Evolutionary conservation across 2,113 vertebrate species (phyloP), one percentile per base, ranked within the genome.

Genomic region (Dipodomys ordii): DNA sequence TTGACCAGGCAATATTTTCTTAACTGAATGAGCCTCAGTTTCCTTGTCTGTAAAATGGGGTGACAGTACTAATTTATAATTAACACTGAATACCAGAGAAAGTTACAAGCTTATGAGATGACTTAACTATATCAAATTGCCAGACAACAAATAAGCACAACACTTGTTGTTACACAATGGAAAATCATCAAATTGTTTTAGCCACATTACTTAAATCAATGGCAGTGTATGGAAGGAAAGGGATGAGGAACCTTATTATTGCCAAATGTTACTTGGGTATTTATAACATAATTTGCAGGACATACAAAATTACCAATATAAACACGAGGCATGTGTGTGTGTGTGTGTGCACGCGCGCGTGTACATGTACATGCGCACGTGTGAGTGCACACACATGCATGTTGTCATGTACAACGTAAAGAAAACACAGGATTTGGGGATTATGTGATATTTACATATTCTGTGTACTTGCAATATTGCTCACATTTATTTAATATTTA

Each of bases 11-110:
- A 93, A 71, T 80, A 64, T 81, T 94, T 84, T 88, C 46, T 53
- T 86, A 88, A 44, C 0, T 64, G 11, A 81, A 35, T 67, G 13
- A 77, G 16, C 28, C 18, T 95, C 53, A 69, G 46, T 90, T 83
- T 93, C 30, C 15, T 95, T 71, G 49, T 83, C 39, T 91, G 25
- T 90, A 85, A 82, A 93, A 62, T n/a, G 7, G 62, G 10, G 73
- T 81, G n/a, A 32, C n/a, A 79, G 62, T 64, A 60, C n/a, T 93
- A 76, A 87, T 39, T 44, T 23, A 83, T 68, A 93, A 86, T 74
- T 44, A 88, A 68, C 71, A 78, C 39, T 71, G 76, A 57, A 79
- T 87, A 79, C 62, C 20, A 18, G 53, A 87, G 32, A 76, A 76
- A 79, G 22, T 22, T 79, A 74, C 23, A 39, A 86, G 28, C 64